These are phyloP conservation scores for Euura lappo DNA, from an alignment of 1,140 invertebrate genomes.

Conservation along the genomic window DNA sequence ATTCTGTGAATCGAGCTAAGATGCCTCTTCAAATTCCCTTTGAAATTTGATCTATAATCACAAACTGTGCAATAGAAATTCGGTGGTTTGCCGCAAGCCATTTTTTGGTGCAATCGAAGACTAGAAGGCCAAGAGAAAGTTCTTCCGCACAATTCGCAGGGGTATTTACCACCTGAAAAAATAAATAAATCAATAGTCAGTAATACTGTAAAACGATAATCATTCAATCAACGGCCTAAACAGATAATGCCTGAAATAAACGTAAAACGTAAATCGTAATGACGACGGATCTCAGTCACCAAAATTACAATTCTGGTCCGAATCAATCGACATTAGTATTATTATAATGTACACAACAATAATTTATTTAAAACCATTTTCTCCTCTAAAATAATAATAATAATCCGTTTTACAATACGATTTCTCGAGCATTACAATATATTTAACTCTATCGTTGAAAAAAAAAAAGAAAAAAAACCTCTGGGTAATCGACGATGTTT, in stretches of 20 bases:
- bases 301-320: no score
- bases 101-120: constrained; percentile 57
- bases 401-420: no score
- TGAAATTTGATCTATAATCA: constrained; percentile 63
- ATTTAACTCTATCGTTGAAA: no score
- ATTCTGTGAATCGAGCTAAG: constrained; percentile 47
- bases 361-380: no score
- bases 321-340: no score
- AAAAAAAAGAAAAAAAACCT: no score
- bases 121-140: constrained; percentile 55
- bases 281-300: no score
- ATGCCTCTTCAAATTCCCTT: constrained; percentile 63
- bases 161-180: constrained; percentile 49
- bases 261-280: no score
- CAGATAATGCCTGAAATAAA: no score
- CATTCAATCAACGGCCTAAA: background rate
- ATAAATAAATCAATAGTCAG: constrained; percentile 21
- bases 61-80: constrained; percentile 50
- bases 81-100: constrained; percentile 60
- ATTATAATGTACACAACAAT: no score
- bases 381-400: no score
- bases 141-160: constrained; percentile 49
- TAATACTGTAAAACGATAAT: background rate
- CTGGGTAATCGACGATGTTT: background rate
- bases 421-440: no score